Evolutionary conservation across 2,888 invertebrate genomes (phyloP), one percentile per base, ranked within the genome.

Genomic region (Drosophila maculinotata): DNA sequence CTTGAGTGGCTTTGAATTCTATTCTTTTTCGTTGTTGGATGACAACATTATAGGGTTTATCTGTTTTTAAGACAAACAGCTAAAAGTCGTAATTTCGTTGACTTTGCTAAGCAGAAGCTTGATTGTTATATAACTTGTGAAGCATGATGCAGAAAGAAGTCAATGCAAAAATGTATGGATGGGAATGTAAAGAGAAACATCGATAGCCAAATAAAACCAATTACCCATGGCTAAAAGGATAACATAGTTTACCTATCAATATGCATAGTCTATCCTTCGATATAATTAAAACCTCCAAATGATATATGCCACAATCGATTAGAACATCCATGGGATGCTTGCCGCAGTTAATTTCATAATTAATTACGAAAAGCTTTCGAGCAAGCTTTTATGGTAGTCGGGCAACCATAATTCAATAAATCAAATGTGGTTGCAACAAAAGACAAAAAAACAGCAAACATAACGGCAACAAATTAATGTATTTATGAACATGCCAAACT

Each of bases 401-500:
- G 71, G 69, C 76, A 78, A 66, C 75, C 76, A 72, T 85, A 87
- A 82, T 87, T 87, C 86, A 81, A 82, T 82, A 87, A 87, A 87
- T 87, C 80, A 80, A 87, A 80, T 80, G 80, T 77, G 84, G 80
- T 80, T 83, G 87, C 84, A 70, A 54, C 60, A 73, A 73, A 71
- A 65, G 72, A n/a, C 2, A 38, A 20, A 39, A 28, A 33, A 35
- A 48, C 28, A 53, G 10, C 23, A 36, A 38, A 53, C 52, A 35
- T 49, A 68, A 58, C 38, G 51, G 52, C 74, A 69, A 69, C 72
- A 86, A 89, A 88, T 86, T 87, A 89, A 88, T 87, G 84, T 86
- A 89, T 87, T 87, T 87, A 89, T 87, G 86, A 89, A 82, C 75
- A 83, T 67, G 69, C 70, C 72, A 76, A 82, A 86, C 67, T 83